Evolutionary conservation across 2,797 vertebrate genomes (phyloP).

Genomic region (Rhynchonycteris naso): DNA sequence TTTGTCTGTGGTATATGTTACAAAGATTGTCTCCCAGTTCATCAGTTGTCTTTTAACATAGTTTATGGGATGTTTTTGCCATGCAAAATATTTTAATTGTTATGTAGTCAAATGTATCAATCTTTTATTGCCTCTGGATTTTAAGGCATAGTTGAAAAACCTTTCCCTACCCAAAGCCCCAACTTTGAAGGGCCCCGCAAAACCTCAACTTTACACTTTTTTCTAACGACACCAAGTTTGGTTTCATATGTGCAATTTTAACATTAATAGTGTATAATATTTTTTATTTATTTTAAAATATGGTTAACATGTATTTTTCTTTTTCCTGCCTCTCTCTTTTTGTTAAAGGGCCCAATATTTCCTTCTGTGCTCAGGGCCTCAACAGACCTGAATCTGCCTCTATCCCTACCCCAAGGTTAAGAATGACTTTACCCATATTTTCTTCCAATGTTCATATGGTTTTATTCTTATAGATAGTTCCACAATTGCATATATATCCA

Average conservation of each 20-base stretch:
- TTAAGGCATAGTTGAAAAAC: not conserved
- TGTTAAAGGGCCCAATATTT: too few relatives aligned
- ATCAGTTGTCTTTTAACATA: not conserved
- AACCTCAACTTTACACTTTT: too few relatives aligned
- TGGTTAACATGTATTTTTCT: too few relatives aligned
- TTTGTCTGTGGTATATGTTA: not conserved
- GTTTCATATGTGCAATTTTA: too few relatives aligned
- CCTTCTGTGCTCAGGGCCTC: too few relatives aligned
- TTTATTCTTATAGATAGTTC: not conserved
- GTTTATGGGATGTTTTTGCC: not conserved
- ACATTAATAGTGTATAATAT: too few relatives aligned
- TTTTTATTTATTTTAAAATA: too few relatives aligned
- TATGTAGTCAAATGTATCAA: not conserved
- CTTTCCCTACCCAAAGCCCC: not conserved
- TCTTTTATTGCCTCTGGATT: conserved; percentile 1
- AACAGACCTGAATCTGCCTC: too few relatives aligned
- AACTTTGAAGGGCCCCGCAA: too few relatives aligned
- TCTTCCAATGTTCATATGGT: not conserved
- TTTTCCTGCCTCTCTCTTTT: too few relatives aligned
- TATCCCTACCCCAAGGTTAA: not conserved
- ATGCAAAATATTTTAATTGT: not conserved
- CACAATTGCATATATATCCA: not conserved
- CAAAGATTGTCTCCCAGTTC: not conserved
- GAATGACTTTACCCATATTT: not conserved
- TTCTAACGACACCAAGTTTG: too few relatives aligned